Evolutionary conservation across 1,140 invertebrate genomes (phyloP).

Genomic region (Brachionus sp.): DNA sequence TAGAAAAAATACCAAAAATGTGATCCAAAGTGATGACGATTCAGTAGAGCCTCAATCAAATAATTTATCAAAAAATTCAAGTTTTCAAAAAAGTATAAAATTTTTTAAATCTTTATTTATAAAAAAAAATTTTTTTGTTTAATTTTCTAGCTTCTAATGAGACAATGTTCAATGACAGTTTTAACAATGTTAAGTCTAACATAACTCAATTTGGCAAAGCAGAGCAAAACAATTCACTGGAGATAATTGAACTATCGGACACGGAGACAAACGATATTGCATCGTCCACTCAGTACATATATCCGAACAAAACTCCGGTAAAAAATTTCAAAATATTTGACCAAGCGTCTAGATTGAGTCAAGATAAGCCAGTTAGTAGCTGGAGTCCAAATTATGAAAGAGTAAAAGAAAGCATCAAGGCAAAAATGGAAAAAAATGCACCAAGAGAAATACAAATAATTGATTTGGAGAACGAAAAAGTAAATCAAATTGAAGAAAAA

Average conservation of each 20-base stretch:
- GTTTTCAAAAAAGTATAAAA: background rate
- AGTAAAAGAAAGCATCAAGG: slow-evolving; percentile 22
- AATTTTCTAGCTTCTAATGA: background rate
- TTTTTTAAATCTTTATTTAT: background rate
- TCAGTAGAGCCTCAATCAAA: background rate
- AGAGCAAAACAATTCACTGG: background rate
- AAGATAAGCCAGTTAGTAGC: background rate
- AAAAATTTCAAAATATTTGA: slow-evolving; percentile 1
- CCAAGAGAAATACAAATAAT: slow-evolving; percentile 10
- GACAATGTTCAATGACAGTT: slow-evolving; percentile 6
- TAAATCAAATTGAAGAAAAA: background rate
- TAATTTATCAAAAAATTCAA: background rate
- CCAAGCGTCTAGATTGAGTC: background rate
- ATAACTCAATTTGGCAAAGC: slow-evolving; percentile 28
- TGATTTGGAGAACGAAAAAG: slow-evolving; percentile 15
- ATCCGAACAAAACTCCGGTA: background rate
- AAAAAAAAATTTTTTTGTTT: background rate
- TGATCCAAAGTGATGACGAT: background rate
- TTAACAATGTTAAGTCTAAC: slow-evolving; percentile 5
- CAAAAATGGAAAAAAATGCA: slow-evolving; percentile 2
- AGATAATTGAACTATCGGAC: slow-evolving; percentile 1
- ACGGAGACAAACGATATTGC: slow-evolving; percentile 1
- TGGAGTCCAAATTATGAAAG: slow-evolving; percentile 44
- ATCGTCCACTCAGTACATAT: slow-evolving; percentile 23
- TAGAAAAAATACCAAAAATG: slow-evolving; percentile 1